These are phyloP conservation scores for Heliconius sara DNA, from an alignment of 2,888 invertebrate genomes.

Conservation along the genomic window DNA sequence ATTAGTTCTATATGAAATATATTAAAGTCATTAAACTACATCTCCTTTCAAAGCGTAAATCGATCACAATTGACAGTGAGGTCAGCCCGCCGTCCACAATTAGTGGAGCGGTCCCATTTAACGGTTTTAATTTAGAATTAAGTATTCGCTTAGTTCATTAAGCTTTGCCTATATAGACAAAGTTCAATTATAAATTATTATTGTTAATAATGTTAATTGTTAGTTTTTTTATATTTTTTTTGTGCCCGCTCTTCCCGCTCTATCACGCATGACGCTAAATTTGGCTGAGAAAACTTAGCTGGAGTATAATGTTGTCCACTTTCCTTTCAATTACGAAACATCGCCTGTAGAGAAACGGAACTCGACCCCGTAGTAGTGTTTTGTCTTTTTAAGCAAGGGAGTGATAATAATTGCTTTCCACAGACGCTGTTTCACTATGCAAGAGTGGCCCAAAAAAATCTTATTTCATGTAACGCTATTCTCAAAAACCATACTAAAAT, in stretches of 20 bases:
- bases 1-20: no score
- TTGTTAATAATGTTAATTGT: no score
- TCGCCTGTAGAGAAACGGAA: no score
- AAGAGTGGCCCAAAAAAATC: neutral
- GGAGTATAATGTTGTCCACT: no score
- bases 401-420: no score
- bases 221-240: no score
- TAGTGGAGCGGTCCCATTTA: constrained; percentile 43
- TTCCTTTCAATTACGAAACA: no score
- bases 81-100: constrained; percentile 40
- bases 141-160: constrained; percentile 47
- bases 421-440: neutral
- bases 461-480: neutral
- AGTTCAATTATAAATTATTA: constrained; percentile 5
- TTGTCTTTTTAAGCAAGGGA: no score
- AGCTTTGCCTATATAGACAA: constrained; percentile 32
- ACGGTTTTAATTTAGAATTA: constrained; percentile 47
- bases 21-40: constrained; percentile 6
- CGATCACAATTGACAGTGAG: constrained; percentile 41
- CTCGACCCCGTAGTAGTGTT: no score
- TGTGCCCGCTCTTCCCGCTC: no score
- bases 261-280: no score
- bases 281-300: no score
- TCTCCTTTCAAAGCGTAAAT: constrained; percentile 36
- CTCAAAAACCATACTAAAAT: neutral